Conservation (phyloP, 2,888 invertebrate species). For the Schizaphis graminum region DNA sequence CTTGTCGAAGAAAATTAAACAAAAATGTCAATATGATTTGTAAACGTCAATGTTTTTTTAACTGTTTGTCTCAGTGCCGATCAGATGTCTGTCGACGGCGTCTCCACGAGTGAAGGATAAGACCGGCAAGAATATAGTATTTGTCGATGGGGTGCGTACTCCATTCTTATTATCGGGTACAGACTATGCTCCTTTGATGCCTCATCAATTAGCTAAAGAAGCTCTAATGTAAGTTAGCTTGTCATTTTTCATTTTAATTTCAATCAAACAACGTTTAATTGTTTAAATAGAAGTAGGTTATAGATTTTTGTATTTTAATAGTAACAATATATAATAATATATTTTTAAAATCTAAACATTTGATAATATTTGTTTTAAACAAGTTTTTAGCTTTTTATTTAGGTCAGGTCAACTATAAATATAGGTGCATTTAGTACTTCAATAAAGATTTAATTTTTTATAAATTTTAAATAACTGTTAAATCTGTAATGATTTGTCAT, state of each 20-base stretch:
- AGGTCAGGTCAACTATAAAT: slow-evolving; percentile 19
- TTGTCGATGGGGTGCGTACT: slow-evolving; percentile 96
- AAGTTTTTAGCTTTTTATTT: slow-evolving; percentile 2
- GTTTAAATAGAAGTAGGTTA: neutral
- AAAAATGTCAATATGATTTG: neutral
- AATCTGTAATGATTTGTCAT: neutral
- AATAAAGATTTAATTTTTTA: neutral
- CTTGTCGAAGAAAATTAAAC: neutral
- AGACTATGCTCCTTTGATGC: slow-evolving; percentile 93
- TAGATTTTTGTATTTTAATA: neutral
- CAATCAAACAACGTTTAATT: neutral
- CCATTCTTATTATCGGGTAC: slow-evolving; percentile 96
- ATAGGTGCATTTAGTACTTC: neutral
- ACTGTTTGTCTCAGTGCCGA: slow-evolving; percentile 6
- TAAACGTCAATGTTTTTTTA: neutral
- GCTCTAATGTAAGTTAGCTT: slow-evolving; percentile 82
- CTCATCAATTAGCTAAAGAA: slow-evolving; percentile 94
- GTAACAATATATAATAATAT: neutral
- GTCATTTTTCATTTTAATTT: neutral
- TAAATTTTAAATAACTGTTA: neutral
- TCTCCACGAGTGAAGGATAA: slow-evolving; percentile 73
- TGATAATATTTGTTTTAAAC: neutral
- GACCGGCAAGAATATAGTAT: slow-evolving; percentile 88
- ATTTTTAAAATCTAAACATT: neutral
- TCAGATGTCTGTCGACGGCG: slow-evolving; percentile 65